A percentile compares a stretch with the other conserved stretches of the same genome.
These are phyloP conservation scores for Hyalella azteca DNA, from an alignment of 2,888 invertebrate species.

Conservation along the genomic window DNA sequence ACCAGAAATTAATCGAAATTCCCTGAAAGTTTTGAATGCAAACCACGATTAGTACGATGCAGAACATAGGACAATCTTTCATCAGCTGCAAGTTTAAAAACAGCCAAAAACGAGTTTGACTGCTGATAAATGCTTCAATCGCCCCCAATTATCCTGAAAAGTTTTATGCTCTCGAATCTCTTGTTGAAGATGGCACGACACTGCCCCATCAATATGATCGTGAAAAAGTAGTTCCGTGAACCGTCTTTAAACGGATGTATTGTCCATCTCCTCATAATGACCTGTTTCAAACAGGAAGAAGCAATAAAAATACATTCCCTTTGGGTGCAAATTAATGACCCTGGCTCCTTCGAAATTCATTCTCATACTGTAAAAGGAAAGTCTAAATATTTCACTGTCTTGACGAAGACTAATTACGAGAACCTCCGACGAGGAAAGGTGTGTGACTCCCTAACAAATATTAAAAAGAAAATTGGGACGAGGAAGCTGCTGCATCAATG, in stretches of 20 bases:
- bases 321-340: background rate
- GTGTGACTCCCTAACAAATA: background rate
- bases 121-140: too few relatives aligned
- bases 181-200: too few relatives aligned
- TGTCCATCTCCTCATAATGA: slow-evolving; percentile 5
- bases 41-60: too few relatives aligned
- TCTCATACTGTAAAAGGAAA: slow-evolving; percentile 19
- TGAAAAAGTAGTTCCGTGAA: background rate
- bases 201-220: background rate
- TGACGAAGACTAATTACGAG: slow-evolving; percentile 23
- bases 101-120: too few relatives aligned
- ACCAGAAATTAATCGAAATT: too few relatives aligned
- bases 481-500: slow-evolving; percentile 8
- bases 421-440: background rate
- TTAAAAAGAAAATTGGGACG: slow-evolving; percentile 22
- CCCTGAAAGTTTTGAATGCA: too few relatives aligned
- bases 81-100: too few relatives aligned
- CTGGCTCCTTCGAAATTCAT: background rate
- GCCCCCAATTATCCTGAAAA: too few relatives aligned
- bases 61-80: too few relatives aligned
- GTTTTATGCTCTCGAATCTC: too few relatives aligned
- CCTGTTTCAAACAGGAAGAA: background rate
- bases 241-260: background rate
- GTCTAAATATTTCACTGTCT: background rate
- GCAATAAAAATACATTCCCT: background rate